Base-by-base conservation (phyloP, 2,113 vertebrate genomes). In the Cebus imitator region DNA sequence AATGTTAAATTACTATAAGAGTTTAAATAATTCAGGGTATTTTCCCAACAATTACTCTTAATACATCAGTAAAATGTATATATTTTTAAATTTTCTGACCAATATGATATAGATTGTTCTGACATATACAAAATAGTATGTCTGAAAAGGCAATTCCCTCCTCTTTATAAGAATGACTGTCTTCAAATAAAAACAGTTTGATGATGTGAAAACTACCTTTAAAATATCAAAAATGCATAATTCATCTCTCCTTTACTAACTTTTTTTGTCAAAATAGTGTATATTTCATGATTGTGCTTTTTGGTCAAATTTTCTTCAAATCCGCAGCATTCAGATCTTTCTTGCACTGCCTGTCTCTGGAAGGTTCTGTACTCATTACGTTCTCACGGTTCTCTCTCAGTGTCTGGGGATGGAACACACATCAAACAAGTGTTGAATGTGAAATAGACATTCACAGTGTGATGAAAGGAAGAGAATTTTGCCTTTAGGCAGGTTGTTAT, bases 401-500 rank as follows among this genome's bases (percentile, higher is more conserved):
- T 25, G 30, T 50, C 73, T 90, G 90, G 37, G 48, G 89, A 95
- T 17, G 17, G 32, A 87, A 20, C 4, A 58, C 70, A 80, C 37
- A 20, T 37, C 0, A 58, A 81, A 55, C 40, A 81, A 96, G 48
- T 50, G 2, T 18, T 91, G 93, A 97, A 89, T 90, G 23, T 96
- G 95, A 97, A 82, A 91, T 66, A 87, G 88, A 96, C 14, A 61
- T 66, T 92, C 12, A 1, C 43, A 27, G 7, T 27, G 12, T 50
- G 48, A 90, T 84, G 58, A 93, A 5, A 52, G 48, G 57, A 87
- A 50, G 79, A 83, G 5, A 57, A 35, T 18, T 97, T 95, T 98
- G 92, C n/a, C 91, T 96, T 92, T 79, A 92, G 94, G 95, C 88
- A 93, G 83, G 90, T 96, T 5, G 8, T n/a, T 96, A 94, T 97